A percentile compares a stretch with the other conserved stretches of the same genome.
Conservation (phyloP, 2,888 invertebrate species). For the Timema podura region DNA sequence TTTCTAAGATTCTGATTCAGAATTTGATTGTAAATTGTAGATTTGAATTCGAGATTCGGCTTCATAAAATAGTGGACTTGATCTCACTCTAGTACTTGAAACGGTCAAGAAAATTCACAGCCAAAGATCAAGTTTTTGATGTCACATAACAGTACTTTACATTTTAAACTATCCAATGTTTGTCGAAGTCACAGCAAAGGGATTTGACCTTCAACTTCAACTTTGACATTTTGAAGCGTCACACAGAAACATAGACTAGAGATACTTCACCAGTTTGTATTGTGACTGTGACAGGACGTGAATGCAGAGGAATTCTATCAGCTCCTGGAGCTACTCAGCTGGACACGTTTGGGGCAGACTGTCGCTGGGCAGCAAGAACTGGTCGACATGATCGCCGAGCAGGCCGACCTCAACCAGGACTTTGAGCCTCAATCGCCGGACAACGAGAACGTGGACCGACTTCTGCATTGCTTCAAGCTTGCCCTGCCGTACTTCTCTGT, state of each 20-base stretch:
- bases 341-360: constrained; percentile 76
- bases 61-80: too few relatives aligned
- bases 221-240: neutral
- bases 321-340: constrained; percentile 79
- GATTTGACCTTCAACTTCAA: neutral
- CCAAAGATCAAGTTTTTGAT: too few relatives aligned
- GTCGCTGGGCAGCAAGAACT: constrained; percentile 82
- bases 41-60: too few relatives aligned
- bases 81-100: too few relatives aligned
- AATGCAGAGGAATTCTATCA: constrained; percentile 88
- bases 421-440: constrained; percentile 51
- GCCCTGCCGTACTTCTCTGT: constrained; percentile 86
- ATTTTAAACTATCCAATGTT: too few relatives aligned
- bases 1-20: too few relatives aligned
- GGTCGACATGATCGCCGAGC: constrained; percentile 77
- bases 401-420: constrained; percentile 70
- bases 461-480: constrained; percentile 81
- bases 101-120: too few relatives aligned
- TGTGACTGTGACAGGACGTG: constrained; percentile 59
- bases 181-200: too few relatives aligned
- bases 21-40: too few relatives aligned
- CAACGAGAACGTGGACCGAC: constrained; percentile 64
- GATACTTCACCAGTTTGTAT: neutral
- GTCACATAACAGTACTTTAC: too few relatives aligned
- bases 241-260: too few relatives aligned